phyloP scores from a whole-genome alignment of 1,140 invertebrate genomes.

The Anastatus disparis region DNA sequence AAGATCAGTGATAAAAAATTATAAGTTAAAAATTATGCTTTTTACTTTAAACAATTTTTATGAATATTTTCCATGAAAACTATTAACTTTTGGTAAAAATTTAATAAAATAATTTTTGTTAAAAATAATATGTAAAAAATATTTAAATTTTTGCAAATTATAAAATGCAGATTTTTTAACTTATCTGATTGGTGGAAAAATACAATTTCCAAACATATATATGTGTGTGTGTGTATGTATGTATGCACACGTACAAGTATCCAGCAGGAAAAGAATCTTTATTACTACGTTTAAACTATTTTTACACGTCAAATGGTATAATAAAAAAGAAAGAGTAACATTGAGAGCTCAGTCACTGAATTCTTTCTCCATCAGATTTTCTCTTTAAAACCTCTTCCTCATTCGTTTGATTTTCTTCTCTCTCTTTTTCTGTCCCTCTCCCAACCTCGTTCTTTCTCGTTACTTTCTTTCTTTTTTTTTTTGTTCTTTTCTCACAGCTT shows the following conservation, averaged over 20 bases:
- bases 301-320: slow-evolving; percentile 21
- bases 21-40: no score
- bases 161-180: no score
- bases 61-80: no score
- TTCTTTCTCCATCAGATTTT: slow-evolving; percentile 10
- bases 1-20: no score
- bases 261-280: not conserved
- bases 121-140: no score
- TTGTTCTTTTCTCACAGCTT: not conserved
- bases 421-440: not conserved
- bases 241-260: not conserved
- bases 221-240: not conserved
- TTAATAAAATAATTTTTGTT: no score
- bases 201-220: no score
- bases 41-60: no score
- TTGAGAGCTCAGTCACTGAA: not conserved
- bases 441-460: not conserved
- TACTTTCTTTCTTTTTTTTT: not conserved
- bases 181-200: no score
- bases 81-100: no score
- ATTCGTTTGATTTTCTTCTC: not conserved
- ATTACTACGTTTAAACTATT: not conserved
- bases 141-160: no score
- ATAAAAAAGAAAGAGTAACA: not conserved
- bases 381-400: not conserved